Base-by-base conservation (phyloP, 1,140 invertebrate species). In the Drosophila elegans region DNA sequence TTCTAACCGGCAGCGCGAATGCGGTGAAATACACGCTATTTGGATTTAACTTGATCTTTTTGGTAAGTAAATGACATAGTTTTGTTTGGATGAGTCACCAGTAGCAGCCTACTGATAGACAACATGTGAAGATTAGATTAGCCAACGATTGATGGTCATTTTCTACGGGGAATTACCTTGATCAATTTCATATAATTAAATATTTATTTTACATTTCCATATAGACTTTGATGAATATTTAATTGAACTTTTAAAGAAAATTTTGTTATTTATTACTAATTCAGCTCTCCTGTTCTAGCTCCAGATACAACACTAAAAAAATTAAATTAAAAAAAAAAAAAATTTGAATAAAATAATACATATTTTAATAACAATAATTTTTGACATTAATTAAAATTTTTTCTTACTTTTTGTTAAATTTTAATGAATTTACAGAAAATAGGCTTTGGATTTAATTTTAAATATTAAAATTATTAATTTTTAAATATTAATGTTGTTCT, bases 21-120 rank as follows among this genome's bases (percentile, higher is more conserved):
- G 93, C 93, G 59, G 91, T 96, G 55, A 95, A 95, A 91, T 95
- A 94, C 84, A 92, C 95, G 53, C 93, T 96, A 60, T 95, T 95
- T 89, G 86, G 93, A 51, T 95, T 95, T 91, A 96, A 95, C 88
- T 93, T 96, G 51, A 71, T 95, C 27, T 95, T 96, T 92, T 93
- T 95, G 93, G 95, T 96, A 92, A 95, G 94, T 94, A 49, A 41
- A 49, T 34, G 7, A 34, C 2, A 6, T 9, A 32, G 27, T 41
- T 9, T 34, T 27, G 13, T 7, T 48, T 10, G 12, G n/a, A 48
- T 71, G 64, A 71, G 36, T 71, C 67, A 71, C 29, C 62, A 56
- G 49, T 29, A 29, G 68, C 25, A 48, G 42, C 4, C 7, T 32
- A 5, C 13, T 42, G 34, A 42, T 16, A 13, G 48, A 61, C 10